A percentile compares a stretch with the other conserved stretches of the same genome.
These are phyloP conservation scores for Upupa epops DNA, from an alignment of 2,113 vertebrate species.

Conservation along the genomic window DNA sequence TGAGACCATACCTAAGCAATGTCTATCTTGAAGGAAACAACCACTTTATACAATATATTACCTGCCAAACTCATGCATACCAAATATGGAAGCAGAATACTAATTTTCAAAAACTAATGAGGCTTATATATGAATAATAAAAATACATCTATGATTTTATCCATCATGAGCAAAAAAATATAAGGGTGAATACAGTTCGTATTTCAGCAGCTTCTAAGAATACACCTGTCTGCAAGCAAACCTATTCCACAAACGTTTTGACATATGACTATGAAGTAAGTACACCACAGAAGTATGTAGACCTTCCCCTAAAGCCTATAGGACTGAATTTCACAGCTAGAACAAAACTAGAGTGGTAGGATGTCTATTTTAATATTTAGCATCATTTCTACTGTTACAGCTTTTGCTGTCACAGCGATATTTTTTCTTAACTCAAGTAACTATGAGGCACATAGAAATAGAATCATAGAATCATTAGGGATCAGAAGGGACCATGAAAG, in stretches of 20 bases:
- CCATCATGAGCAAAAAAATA: neutral
- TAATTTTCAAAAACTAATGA: neutral
- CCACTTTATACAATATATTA: neutral
- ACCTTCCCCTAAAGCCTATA: neutral
- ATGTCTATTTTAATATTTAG: neutral
- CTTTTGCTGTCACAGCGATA: neutral
- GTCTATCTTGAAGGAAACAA: neutral
- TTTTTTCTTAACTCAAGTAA: neutral
- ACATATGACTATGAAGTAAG: neutral
- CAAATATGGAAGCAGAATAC: neutral
- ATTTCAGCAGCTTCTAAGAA: neutral
- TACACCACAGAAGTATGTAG: neutral
- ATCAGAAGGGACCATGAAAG: too few relatives aligned
- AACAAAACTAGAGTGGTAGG: neutral
- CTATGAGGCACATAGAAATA: neutral
- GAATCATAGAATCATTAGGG: too few relatives aligned
- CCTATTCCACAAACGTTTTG: neutral
- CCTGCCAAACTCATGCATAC: neutral
- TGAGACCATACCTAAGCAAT: neutral
- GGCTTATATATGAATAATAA: neutral
- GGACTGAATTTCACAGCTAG: neutral
- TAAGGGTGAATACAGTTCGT: neutral
- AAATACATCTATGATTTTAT: neutral
- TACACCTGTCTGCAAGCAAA: neutral
- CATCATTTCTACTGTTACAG: neutral